Evolutionary conservation across 2,113 vertebrate genomes (phyloP).

Genomic region (rabbit (Oryctolagus cuniculus)): DNA sequence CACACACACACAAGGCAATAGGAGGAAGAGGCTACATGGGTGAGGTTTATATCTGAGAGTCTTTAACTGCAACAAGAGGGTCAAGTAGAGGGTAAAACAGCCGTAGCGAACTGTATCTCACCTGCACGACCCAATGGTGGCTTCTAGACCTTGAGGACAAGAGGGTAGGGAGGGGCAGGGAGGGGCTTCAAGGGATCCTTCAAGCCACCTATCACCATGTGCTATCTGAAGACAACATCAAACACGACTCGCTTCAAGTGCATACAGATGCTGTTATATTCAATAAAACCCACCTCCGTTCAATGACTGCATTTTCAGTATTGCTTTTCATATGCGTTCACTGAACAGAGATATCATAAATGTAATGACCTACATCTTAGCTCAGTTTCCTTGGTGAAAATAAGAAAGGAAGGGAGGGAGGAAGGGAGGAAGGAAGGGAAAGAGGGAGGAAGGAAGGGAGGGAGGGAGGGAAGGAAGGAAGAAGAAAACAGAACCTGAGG

Average conservation of each 20-base stretch:
- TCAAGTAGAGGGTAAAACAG: conserved; percentile 47
- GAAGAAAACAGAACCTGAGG: not conserved
- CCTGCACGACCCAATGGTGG: not conserved
- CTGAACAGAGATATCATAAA: not conserved
- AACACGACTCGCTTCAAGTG: not conserved
- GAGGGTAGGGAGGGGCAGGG: not conserved
- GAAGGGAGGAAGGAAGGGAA: too few species aligned
- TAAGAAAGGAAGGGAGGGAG: accelerated
- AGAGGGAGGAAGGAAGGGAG: too few species aligned
- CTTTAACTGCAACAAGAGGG: not conserved
- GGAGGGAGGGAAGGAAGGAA: not conserved
- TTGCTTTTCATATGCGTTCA: not conserved
- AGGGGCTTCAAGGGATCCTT: not conserved
- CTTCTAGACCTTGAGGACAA: not conserved
- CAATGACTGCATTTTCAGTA: not conserved
- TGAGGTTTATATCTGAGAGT: not conserved
- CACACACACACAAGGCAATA: not conserved
- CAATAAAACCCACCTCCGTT: not conserved
- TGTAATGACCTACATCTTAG: not conserved
- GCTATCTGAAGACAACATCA: not conserved
- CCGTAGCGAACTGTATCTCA: not conserved
- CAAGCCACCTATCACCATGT: not conserved
- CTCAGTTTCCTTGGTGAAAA: not conserved
- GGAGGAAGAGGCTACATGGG: not conserved
- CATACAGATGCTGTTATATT: not conserved